A percentile compares a stretch with the other conserved stretches of the same genome.
These are phyloP conservation scores for Diabrotica balteata DNA, from an alignment of 2,888 invertebrate genomes.

Conservation along the genomic window DNA sequence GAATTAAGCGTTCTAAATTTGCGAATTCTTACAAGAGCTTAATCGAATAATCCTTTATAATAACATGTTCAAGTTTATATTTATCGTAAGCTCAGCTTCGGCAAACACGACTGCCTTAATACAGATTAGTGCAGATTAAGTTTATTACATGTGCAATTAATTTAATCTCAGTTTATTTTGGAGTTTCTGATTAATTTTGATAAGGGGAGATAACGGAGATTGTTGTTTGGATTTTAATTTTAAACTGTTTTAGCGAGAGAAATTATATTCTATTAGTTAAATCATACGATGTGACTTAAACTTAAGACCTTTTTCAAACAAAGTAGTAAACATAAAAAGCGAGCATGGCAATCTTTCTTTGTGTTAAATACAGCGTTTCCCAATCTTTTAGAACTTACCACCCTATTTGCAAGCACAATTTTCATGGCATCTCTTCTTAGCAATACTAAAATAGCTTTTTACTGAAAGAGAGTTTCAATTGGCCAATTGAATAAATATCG, in stretches of 20 bases:
- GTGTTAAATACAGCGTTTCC: too few species aligned
- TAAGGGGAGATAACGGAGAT: conserved; percentile 13
- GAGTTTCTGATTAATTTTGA: conserved; percentile 29
- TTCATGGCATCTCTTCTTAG: too few species aligned
- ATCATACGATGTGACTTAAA: too few species aligned
- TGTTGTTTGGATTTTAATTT: conserved; percentile 12
- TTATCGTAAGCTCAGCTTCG: conserved; percentile 25
- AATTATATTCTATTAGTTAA: background rate
- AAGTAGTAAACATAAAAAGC: too few species aligned
- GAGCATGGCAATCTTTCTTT: too few species aligned
- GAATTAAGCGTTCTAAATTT: conserved; percentile 25
- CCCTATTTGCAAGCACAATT: too few species aligned
- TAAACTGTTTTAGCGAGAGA: conserved; percentile 4
- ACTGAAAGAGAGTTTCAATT: too few species aligned
- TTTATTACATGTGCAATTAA: conserved; percentile 29
- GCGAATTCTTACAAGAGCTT: conserved; percentile 30
- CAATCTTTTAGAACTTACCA: too few species aligned
- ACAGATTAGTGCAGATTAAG: conserved; percentile 26
- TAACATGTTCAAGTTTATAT: conserved; percentile 31
- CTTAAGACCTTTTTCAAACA: too few species aligned
- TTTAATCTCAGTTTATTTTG: conserved; percentile 27
- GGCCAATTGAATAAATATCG: too few species aligned
- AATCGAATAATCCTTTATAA: conserved; percentile 30
- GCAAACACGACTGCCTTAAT: conserved; percentile 29
- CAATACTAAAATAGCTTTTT: too few species aligned